Evolutionary conservation across 1,140 invertebrate genomes (phyloP).

Genomic region (Ceratoteleas bidentatus): DNA sequence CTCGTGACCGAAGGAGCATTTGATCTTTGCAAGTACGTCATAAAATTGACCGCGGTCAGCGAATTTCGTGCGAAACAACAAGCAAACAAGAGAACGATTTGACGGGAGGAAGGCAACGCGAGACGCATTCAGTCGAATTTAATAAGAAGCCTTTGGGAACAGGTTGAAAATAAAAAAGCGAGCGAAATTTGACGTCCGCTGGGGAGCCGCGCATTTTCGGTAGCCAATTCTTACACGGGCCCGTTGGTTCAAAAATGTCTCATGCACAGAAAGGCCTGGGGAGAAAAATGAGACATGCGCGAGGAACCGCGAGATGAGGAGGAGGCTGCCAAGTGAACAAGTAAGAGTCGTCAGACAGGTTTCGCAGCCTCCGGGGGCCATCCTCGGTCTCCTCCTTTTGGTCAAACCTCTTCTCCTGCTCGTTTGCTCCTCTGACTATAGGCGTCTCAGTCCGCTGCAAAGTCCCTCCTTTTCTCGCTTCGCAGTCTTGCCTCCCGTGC

Average conservation of each 20-base stretch:
- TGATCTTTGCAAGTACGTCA: no score
- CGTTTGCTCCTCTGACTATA: slow-evolving; percentile 44
- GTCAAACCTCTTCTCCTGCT: slow-evolving; percentile 52
- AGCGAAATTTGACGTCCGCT: slow-evolving; percentile 30
- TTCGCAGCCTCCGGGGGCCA: slow-evolving; percentile 64
- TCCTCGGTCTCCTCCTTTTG: slow-evolving; percentile 63
- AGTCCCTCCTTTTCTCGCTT: slow-evolving; percentile 35
- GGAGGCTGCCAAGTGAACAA: slow-evolving; percentile 46
- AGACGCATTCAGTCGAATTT: slow-evolving; percentile 15
- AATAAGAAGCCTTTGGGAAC: slow-evolving; percentile 31
- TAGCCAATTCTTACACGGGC: slow-evolving; percentile 44
- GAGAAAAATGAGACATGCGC: slow-evolving; percentile 25
- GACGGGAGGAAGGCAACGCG: slow-evolving; percentile 4
- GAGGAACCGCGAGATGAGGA: background rate
- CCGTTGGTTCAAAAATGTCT: slow-evolving; percentile 57
- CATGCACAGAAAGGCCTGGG: slow-evolving; percentile 42
- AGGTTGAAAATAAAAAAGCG: slow-evolving; percentile 31
- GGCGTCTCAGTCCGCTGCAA: slow-evolving; percentile 12
- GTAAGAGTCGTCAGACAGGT: slow-evolving; percentile 65
- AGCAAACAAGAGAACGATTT: slow-evolving; percentile 3
- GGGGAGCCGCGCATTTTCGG: slow-evolving; percentile 31
- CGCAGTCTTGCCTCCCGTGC: slow-evolving; percentile 47
- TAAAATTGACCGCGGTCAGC: background rate
- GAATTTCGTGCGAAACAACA: background rate
- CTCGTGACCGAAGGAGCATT: no score